These are phyloP conservation scores for Anas acuta DNA, from an alignment of 2,797 vertebrate genomes.

Conservation along the genomic window DNA sequence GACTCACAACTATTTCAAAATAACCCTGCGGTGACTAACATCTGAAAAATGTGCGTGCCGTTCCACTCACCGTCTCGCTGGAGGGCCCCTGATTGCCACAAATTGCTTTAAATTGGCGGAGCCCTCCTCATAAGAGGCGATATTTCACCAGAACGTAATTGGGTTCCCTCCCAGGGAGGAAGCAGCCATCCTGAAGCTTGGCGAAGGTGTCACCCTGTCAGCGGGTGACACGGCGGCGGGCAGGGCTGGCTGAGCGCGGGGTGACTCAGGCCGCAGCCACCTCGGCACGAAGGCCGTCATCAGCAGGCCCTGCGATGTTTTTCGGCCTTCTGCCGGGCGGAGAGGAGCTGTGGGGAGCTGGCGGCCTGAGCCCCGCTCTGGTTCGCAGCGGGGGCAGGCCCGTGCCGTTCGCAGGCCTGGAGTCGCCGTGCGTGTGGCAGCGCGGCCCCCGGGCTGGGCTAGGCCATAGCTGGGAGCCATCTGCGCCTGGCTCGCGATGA, in stretches of 20 bases:
- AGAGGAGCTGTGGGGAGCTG: not conserved
- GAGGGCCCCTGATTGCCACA: not conserved
- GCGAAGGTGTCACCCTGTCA: not conserved
- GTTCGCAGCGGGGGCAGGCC: not conserved
- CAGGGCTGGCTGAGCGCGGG: not conserved
- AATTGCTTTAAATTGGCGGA: not conserved
- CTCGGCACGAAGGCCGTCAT: fast-evolving
- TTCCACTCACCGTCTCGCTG: constrained; percentile 3
- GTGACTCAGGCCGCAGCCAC: not conserved
- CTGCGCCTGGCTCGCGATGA: not conserved
- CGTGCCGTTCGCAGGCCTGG: fast-evolving
- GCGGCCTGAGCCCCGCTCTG: not conserved
- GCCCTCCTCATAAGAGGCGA: not conserved
- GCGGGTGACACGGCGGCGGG: not conserved
- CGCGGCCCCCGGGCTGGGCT: not conserved
- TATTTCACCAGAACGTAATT: not conserved
- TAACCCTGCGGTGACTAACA: constrained; percentile 17
- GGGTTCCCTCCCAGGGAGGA: not conserved
- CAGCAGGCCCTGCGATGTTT: not conserved
- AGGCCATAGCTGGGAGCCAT: not conserved
- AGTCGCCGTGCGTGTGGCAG: not conserved
- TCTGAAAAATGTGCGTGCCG: not conserved
- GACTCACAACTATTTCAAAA: constrained; percentile 51
- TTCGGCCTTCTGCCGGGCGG: not conserved
- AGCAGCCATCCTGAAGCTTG: not conserved